phyloP scores from a whole-genome alignment of 1,140 invertebrate species.

The Batillaria attramentaria region DNA sequence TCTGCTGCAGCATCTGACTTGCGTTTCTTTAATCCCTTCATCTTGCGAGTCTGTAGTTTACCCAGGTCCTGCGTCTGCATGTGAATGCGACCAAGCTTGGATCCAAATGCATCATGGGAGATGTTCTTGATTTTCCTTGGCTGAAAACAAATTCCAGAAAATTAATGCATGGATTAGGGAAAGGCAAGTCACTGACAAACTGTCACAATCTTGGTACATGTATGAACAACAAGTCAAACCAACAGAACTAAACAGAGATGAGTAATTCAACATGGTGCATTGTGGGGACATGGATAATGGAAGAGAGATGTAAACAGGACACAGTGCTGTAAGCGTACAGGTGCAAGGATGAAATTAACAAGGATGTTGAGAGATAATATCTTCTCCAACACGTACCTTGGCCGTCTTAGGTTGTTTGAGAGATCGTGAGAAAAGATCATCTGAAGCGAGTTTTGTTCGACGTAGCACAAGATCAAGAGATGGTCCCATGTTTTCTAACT shows the following conservation, averaged over 20 bases:
- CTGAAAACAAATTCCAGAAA: constrained; percentile 68
- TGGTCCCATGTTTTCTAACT: constrained; percentile 95
- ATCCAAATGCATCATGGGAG: constrained; percentile 87
- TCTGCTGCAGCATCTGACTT: constrained; percentile 8
- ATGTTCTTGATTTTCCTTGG: constrained; percentile 93
- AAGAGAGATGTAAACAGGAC: neutral
- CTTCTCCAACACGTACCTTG: constrained; percentile 74
- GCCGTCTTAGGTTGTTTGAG: constrained; percentile 88
- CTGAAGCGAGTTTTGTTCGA: constrained; percentile 89
- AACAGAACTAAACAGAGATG: too few relatives aligned
- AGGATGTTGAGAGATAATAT: constrained; percentile 3
- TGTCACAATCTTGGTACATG: neutral
- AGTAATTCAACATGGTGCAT: too few relatives aligned
- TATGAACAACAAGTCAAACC: too few relatives aligned
- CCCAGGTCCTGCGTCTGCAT: constrained; percentile 90
- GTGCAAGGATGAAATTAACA: neutral
- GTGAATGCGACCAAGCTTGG: constrained; percentile 92
- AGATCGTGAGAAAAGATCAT: constrained; percentile 91
- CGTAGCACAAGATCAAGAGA: constrained; percentile 89
- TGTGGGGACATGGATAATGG: too few relatives aligned
- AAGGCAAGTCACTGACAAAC: too few relatives aligned
- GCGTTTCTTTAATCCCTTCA: constrained; percentile 82
- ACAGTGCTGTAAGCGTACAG: neutral
- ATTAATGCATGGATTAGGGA: too few relatives aligned
- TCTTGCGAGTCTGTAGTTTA: constrained; percentile 91